Percentiles rank a stretch among this genome's conserved stretches.
Evolutionary conservation across 2,888 invertebrate species (phyloP).

Genomic region (Mayetiola destructor): DNA sequence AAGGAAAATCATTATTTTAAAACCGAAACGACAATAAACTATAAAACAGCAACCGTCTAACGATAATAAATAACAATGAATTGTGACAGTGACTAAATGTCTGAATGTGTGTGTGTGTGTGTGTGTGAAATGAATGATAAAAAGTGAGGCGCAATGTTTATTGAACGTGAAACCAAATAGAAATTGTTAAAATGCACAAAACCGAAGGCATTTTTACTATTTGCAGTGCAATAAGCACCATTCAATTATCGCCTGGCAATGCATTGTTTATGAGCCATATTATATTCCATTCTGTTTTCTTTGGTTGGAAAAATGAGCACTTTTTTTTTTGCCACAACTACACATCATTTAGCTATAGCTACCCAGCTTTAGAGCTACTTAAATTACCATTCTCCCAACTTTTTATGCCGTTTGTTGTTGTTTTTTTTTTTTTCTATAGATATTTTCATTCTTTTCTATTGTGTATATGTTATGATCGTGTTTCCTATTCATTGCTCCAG

Average conservation of each 20-base stretch:
- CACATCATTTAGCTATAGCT: too few species aligned
- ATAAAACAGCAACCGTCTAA: neutral
- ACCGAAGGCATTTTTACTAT: too few species aligned
- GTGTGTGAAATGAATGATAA: neutral
- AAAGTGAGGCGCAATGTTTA: conserved; percentile 6
- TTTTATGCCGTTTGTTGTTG: neutral
- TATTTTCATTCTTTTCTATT: neutral
- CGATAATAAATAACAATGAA: neutral
- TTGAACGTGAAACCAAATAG: conserved; percentile 13
- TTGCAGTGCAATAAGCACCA: neutral
- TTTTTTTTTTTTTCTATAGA: neutral
- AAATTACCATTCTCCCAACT: conserved; percentile 8
- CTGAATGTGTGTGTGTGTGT: too few species aligned
- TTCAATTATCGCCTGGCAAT: neutral
- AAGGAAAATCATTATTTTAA: too few species aligned
- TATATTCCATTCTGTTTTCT: conserved; percentile 10
- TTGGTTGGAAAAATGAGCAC: conserved; percentile 1
- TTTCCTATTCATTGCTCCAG: neutral
- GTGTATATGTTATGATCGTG: neutral
- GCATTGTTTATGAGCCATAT: conserved; percentile 7
- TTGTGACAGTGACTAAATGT: too few species aligned
- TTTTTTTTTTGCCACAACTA: too few species aligned
- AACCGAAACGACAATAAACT: neutral
- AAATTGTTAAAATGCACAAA: neutral
- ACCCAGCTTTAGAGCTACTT: conserved; percentile 10